Evolutionary conservation across 2,113 vertebrate species (phyloP), one percentile per base, ranked within the genome.

Genomic region (Turnix velox): DNA sequence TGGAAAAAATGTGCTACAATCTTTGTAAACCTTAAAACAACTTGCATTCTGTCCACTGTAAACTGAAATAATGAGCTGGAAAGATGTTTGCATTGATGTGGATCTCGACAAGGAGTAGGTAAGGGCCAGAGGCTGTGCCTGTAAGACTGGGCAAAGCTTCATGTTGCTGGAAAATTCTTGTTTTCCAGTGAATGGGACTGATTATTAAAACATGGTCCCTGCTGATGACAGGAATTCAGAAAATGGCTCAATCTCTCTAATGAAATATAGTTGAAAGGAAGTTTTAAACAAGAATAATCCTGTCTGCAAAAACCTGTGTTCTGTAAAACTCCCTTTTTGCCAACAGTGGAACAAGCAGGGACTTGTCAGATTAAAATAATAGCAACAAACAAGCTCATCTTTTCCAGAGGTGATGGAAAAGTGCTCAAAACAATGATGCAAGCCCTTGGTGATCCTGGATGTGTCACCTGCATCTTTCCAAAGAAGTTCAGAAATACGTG

Each of bases 101-200:
- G 73, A 57, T 91, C 83, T 69, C 18, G 20, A 37, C 43, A 74
- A 86, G 67, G 65, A 91, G 18, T 15, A 72, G 84, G 8, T 42
- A 72, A 85, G 23, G 72, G 88, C 87, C 84, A 96, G 72, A 51
- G 73, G 13, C 22, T 84, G 48, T 91, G 54, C 20, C 45, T 59
- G 10, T 33, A 39, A 72, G 55, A 78, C 48, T 51, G 73, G 92
- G 84, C 66, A 76, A 67, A 94, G 63, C 43, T 92, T 65, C 79
- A 9, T 28, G 5, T 51, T 84, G 72, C 72, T 81, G 66, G 75
- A 92, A 91, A 51, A 27, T 73, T 48, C 39, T 84, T 91, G 77
- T 92, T 97, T 96, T 89, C 69, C 42, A 81, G 79, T 73, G 55
- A 91, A 65, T 77, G 45, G 82, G 79, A 91, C 62, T 93, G 81